These are phyloP conservation scores for Eupeodes latifasciatus DNA, from an alignment of 2,888 invertebrate species.

Conservation along the genomic window DNA sequence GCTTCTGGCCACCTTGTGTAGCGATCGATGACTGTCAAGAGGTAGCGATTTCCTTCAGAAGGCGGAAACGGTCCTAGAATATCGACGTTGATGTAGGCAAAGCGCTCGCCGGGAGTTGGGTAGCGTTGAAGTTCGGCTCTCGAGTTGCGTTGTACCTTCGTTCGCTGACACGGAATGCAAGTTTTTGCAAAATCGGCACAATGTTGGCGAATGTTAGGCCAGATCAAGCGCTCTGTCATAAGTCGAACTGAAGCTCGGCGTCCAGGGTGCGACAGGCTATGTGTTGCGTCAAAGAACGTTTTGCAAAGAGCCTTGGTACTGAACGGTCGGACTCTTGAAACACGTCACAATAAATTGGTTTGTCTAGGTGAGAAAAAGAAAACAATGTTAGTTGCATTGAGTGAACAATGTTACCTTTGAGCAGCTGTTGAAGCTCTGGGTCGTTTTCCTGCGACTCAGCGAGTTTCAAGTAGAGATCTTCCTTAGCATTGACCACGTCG, in stretches of 20 bases:
- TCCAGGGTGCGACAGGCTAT: constrained; percentile 13
- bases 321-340: constrained; percentile 39
- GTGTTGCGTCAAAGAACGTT: constrained; percentile 14
- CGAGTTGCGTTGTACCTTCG: constrained; percentile 26
- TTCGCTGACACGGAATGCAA: constrained; percentile 28
- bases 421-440: constrained; percentile 26
- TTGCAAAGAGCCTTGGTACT: constrained; percentile 34
- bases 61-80: constrained; percentile 38
- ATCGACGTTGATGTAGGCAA: constrained; percentile 23
- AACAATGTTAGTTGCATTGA: neutral
- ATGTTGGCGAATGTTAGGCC: constrained; percentile 22
- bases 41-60: constrained; percentile 21
- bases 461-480: constrained; percentile 26
- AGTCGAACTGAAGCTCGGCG: constrained; percentile 25
- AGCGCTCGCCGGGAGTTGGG: constrained; percentile 1
- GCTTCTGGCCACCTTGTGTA: constrained; percentile 15
- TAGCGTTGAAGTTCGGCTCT: constrained; percentile 13
- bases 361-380: constrained; percentile 1
- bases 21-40: constrained; percentile 28
- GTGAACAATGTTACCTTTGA: neutral
- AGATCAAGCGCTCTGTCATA: constrained; percentile 27
- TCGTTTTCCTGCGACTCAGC: constrained; percentile 37
- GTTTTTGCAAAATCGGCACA: constrained; percentile 35
- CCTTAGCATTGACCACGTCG: neutral
- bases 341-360: constrained; percentile 18